These are phyloP conservation scores for Drosophila quadrilineata DNA, from an alignment of 1,140 invertebrate species.

Conservation along the genomic window DNA sequence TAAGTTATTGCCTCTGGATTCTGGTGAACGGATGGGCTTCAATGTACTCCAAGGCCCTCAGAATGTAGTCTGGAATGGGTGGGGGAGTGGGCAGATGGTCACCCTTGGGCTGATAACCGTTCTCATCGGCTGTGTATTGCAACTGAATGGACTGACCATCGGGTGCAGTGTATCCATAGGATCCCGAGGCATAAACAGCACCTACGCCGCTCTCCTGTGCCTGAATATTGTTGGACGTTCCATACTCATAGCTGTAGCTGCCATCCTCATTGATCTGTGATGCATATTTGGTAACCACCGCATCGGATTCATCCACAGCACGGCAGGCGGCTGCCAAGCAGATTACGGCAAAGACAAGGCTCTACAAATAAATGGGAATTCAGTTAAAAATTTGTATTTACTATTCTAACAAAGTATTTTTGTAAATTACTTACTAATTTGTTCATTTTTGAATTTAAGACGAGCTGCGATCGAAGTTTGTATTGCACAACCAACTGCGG, in stretches of 20 bases:
- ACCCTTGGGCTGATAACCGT: conserved; percentile 88
- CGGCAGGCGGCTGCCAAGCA: conserved; percentile 32
- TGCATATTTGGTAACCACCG: conserved; percentile 77
- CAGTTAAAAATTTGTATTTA: background rate
- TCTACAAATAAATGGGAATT: conserved; percentile 16
- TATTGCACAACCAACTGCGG: conserved; percentile 6
- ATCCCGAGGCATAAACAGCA: conserved; percentile 50
- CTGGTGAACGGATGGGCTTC: conserved; percentile 82
- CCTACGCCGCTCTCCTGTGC: conserved; percentile 83
- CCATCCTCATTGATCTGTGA: conserved; percentile 83
- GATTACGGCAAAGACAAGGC: conserved; percentile 39
- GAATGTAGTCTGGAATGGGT: conserved; percentile 88
- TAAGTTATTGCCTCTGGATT: conserved; percentile 53
- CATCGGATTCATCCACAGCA: conserved; percentile 57
- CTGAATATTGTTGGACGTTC: conserved; percentile 84
- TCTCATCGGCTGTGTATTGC: conserved; percentile 89
- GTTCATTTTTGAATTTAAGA: conserved; percentile 35
- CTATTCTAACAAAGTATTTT: background rate
- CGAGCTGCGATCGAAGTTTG: background rate
- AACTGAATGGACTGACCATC: conserved; percentile 82
- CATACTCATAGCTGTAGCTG: conserved; percentile 82
- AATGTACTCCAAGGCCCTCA: conserved; percentile 84
- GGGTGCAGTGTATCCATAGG: conserved; percentile 62
- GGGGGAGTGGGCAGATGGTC: conserved; percentile 89
- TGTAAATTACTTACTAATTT: conserved; percentile 55